Conservation (phyloP, 1,140 invertebrate genomes). For the Leptestheria dahalacensis region DNA sequence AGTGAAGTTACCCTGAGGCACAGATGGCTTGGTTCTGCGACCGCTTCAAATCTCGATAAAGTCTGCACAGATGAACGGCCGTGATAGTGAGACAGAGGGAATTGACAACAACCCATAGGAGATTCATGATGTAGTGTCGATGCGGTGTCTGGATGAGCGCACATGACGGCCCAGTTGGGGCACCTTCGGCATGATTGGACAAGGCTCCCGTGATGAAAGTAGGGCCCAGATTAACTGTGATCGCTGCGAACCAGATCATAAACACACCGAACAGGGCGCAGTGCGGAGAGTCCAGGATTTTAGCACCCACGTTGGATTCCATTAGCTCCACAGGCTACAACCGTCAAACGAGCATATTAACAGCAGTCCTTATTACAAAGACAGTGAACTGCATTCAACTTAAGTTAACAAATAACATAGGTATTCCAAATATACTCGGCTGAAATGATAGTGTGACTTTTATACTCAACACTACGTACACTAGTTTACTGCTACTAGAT, state of each 20-base stretch:
- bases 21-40: conserved; percentile 48
- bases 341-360: too few relatives aligned
- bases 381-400: too few relatives aligned
- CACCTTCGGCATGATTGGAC: conserved; percentile 59
- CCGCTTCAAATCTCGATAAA: conserved; percentile 67
- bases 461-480: too few relatives aligned
- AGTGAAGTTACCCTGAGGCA: conserved; percentile 37
- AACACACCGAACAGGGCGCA: conserved; percentile 80
- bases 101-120: conserved; percentile 77
- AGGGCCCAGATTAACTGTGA: conserved; percentile 78
- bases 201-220: conserved; percentile 72
- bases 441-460: too few relatives aligned
- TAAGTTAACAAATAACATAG: too few relatives aligned
- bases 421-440: too few relatives aligned
- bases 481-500: too few relatives aligned
- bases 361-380: too few relatives aligned
- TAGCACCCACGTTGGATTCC: neutral
- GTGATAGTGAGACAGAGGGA: conserved; percentile 66
- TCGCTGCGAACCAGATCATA: conserved; percentile 82
- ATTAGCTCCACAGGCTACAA: too few relatives aligned
- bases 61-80: conserved; percentile 62
- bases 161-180: conserved; percentile 24
- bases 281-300: conserved; percentile 60
- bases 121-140: conserved; percentile 73
- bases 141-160: conserved; percentile 38